These are phyloP conservation scores for Ateles fusciceps DNA, from an alignment of 2,797 vertebrate genomes.

Conservation along the genomic window DNA sequence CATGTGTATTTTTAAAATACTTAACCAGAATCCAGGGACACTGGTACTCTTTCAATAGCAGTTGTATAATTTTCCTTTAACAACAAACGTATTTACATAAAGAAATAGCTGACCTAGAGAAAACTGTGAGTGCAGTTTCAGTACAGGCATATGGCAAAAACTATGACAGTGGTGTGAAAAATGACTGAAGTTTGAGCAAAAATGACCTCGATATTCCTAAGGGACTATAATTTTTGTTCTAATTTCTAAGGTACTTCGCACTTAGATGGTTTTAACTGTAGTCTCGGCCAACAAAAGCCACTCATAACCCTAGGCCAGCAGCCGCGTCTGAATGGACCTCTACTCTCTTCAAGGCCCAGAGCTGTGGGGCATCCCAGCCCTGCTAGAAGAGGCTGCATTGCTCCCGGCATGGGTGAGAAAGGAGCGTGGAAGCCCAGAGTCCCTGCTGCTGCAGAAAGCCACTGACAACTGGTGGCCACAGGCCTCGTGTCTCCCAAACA, in stretches of 20 bases:
- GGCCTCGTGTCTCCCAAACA: no score
- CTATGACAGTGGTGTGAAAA: fast-evolving
- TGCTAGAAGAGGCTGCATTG: background rate
- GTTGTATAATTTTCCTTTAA: background rate
- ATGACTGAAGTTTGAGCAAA: background rate
- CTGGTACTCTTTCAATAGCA: background rate
- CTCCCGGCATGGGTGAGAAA: fast-evolving
- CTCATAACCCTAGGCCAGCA: background rate
- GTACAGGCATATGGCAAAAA: background rate
- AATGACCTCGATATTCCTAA: background rate
- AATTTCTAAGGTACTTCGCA: background rate
- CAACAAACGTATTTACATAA: background rate
- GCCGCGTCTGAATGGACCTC: no score
- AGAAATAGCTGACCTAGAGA: background rate
- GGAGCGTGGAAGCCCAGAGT: background rate
- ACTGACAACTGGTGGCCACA: no score
- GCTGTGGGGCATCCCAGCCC: background rate
- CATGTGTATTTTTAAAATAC: background rate
- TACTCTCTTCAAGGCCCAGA: background rate
- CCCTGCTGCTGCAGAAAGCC: background rate
- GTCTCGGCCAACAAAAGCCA: background rate
- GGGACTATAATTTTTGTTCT: background rate
- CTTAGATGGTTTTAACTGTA: background rate
- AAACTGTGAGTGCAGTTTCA: fast-evolving
- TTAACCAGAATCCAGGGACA: background rate